Evolutionary conservation across 2,888 invertebrate genomes (phyloP), one percentile per base, ranked within the genome.

Genomic region (Limnephilus auricula): DNA sequence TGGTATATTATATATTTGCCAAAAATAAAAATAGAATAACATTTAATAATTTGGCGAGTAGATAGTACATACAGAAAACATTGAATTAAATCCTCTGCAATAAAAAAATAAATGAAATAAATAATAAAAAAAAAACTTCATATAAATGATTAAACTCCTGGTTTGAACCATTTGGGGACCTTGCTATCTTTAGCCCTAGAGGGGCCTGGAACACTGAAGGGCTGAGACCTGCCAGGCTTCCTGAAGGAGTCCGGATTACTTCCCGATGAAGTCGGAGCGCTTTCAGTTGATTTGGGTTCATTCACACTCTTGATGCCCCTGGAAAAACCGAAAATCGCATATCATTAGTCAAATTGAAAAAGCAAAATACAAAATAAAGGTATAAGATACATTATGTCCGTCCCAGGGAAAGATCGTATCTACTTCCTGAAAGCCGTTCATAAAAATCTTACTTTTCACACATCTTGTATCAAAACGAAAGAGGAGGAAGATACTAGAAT

Each of bases 81-180:
- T 65, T 25, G 65, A 65, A 65, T 5, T 65, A 65, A n/a, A 65
- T 65, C 9, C 25, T 65, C 25, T n/a, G n/a, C 25, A 65, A 65
- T n/a, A 65, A n/a, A 65, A 65, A 65, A 65, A 18, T 18, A 25
- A 65, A 50, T 50, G 15, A 50, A 50, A 65, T 65, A 65, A 65
- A 65, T 65, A 65, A 25, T 6, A 2, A 45, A 15, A 15, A 45
- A 3, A 9, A 65, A 25, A 65, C 25, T 6, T n/a, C 25, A 65
- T 9, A 65, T n/a, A 65, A 65, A 65, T 10, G 34, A 82, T 82
- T 12, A 82, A 82, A 82, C 18, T 25, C 34, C 31, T 13, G 82
- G 25, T 82, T 95, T 96, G 93, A 96, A 96, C 96, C 96, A 96
- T 93, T 95, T 96, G 30, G 96, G 96, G 80, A 95, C 93, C 94